Base-by-base conservation (phyloP, 2,113 vertebrate genomes). In the Lepisosteus osseus region DNA sequence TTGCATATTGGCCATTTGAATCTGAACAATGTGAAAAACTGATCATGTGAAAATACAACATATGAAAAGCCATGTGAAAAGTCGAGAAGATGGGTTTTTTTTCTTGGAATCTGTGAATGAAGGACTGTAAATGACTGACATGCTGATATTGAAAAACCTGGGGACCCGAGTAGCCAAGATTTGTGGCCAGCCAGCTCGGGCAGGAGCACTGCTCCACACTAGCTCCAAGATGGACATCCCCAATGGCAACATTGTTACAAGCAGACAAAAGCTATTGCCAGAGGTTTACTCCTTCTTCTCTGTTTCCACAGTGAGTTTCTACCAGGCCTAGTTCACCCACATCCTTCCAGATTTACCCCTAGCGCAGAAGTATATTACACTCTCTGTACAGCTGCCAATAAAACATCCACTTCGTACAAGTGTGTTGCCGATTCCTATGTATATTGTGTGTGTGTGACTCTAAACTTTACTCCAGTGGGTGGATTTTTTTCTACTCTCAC, bases 401-500 rank as follows among this genome's bases (percentile, higher is more conserved):
- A 65, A 65, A 65, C 12, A 15, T 68, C 66, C 64, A 72, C 64
- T 65, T 72, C 66, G 71, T 72, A 72, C n/a, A 72, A 72, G 65
- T 67, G 71, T 72, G 71, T 72, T 72, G 71, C 65, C 66, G 71
- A 72, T 67, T 72, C 71, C 71, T 61, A 66, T 72, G 71, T 72
- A 72, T 72, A 72, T 72, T 67, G 66, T 72, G 71, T 72, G 65
- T 72, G 71, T 72, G 71, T 51, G 47, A 72, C 59, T 72, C 56
- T 67, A 72, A 72, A 67, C 71, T 67, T 65, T 67, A 67, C 64
- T 72, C 71, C 71, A 72, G 71, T 72, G 65, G 67, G 71, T 67
- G 71, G 65, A 67, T 51, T 72, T 72, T 72, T 15, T 65, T 72
- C 71, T 72, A 72, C 43, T 72, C 66, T 72, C 66, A 72, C 65